phyloP scores from a whole-genome alignment of 2,113 vertebrate genomes.

The Dissostichus mawsoni region DNA sequence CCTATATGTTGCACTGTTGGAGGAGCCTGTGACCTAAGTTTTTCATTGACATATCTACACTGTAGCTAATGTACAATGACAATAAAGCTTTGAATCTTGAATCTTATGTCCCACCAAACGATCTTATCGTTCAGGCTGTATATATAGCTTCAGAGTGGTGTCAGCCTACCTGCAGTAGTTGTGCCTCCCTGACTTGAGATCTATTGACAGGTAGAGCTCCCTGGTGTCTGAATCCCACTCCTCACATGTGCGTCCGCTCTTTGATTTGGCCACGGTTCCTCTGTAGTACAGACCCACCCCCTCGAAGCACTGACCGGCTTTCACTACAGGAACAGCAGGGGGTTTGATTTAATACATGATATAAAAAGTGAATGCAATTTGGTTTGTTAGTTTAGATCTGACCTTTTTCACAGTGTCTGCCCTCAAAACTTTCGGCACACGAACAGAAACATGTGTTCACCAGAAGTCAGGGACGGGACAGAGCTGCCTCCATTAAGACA shows the following conservation, averaged over 20 bases:
- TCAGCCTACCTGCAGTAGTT: conserved; percentile 81
- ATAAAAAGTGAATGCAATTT: background rate
- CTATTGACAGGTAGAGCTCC: conserved; percentile 17
- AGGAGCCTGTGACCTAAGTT: too few species aligned
- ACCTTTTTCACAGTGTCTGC: conserved; percentile 75
- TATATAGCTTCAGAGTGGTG: background rate
- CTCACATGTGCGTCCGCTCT: conserved; percentile 65
- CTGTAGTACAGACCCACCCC: conserved; percentile 71
- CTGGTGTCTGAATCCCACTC: conserved; percentile 64
- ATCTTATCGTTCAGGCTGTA: too few species aligned
- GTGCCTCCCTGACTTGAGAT: conserved; percentile 70
- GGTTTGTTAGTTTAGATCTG: background rate
- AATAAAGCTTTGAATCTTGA: too few species aligned
- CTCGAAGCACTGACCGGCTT: conserved; percentile 54
- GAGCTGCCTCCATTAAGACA: conserved; percentile 76
- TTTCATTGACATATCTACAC: too few species aligned
- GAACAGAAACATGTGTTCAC: conserved; percentile 69
- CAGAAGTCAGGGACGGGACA: background rate
- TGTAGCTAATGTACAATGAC: too few species aligned
- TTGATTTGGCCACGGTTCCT: conserved; percentile 57
- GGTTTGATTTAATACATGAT: background rate
- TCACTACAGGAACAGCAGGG: conserved; percentile 8
- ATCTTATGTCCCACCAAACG: too few species aligned
- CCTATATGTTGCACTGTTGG: too few species aligned
- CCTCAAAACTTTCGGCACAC: conserved; percentile 66